A percentile compares a stretch with the other conserved stretches of the same genome.
phyloP scores from a whole-genome alignment of 2,888 invertebrate genomes.

The Habroteleia sp. region DNA sequence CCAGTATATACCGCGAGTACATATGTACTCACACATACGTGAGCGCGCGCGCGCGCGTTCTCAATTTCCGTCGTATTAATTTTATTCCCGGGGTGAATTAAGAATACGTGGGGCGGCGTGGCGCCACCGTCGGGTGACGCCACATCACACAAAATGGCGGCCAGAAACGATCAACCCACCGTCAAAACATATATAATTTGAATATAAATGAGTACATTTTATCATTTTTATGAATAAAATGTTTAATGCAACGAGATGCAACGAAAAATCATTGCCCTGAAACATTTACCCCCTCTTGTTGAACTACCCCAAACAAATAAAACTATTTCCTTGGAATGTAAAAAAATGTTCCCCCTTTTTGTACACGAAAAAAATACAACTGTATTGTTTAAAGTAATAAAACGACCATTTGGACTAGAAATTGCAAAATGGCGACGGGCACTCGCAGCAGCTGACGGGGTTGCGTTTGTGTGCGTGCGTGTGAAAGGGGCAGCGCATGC shows the following conservation, averaged over 20 bases:
- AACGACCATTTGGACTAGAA: slow-evolving; percentile 67
- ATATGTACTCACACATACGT: slow-evolving; percentile 14
- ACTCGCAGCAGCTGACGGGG: slow-evolving; percentile 73
- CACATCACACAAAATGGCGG: slow-evolving; percentile 44
- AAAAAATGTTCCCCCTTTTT: too few species aligned
- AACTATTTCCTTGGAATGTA: too few species aligned
- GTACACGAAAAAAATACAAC: background rate
- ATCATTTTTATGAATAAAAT: too few species aligned
- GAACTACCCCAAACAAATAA: too few species aligned
- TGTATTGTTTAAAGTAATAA: slow-evolving; percentile 48
- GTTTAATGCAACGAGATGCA: too few species aligned
- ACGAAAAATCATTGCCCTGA: too few species aligned
- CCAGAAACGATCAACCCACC: slow-evolving; percentile 2
- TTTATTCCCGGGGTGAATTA: slow-evolving; percentile 12
- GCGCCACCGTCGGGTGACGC: slow-evolving; percentile 40
- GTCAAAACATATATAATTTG: background rate
- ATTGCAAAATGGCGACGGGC: slow-evolving; percentile 78
- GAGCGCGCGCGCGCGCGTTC: background rate
- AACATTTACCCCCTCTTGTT: too few species aligned
- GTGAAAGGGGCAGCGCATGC: slow-evolving; percentile 49
- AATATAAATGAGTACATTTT: too few species aligned
- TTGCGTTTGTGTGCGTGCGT: slow-evolving; percentile 38
- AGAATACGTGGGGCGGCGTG: background rate
- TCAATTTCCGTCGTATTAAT: slow-evolving; percentile 1
- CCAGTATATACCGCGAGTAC: slow-evolving; percentile 19